A percentile compares a stretch with the other conserved stretches of the same genome.
Conservation (phyloP, 1,140 invertebrate species). For the Theocolax elegans region DNA sequence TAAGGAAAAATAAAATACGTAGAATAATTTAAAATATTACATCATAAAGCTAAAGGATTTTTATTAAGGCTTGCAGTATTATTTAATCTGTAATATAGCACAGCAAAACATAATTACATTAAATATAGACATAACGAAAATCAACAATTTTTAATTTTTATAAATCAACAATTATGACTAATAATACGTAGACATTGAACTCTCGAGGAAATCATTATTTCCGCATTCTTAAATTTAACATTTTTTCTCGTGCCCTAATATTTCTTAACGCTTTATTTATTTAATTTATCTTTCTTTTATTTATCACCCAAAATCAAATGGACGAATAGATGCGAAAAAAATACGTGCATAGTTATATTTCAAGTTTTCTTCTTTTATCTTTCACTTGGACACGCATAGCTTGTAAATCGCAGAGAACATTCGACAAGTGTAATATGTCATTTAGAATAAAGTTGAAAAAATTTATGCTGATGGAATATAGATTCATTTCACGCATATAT, state of each 20-base stretch:
- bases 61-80: constrained; percentile 22
- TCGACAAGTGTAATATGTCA: no score
- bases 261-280: neutral
- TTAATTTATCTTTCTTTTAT: neutral
- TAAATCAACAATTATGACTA: constrained; percentile 21
- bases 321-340: neutral
- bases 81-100: constrained; percentile 1
- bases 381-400: no score
- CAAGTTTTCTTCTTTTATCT: no score
- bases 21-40: no score
- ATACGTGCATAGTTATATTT: neutral
- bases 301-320: neutral
- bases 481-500: no score
- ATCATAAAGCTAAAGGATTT: constrained; percentile 22
- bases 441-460: no score
- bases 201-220: neutral
- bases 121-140: constrained; percentile 22
- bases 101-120: constrained; percentile 19
- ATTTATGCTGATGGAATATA: no score
- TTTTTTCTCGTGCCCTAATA: neutral
- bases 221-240: neutral
- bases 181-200: neutral
- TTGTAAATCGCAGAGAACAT: no score
- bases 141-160: constrained; percentile 27
- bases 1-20: no score